A percentile compares a stretch with the other conserved stretches of the same genome.
These are phyloP conservation scores for Pantherophis guttatus DNA, from an alignment of 2,113 vertebrate genomes.

Conservation along the genomic window DNA sequence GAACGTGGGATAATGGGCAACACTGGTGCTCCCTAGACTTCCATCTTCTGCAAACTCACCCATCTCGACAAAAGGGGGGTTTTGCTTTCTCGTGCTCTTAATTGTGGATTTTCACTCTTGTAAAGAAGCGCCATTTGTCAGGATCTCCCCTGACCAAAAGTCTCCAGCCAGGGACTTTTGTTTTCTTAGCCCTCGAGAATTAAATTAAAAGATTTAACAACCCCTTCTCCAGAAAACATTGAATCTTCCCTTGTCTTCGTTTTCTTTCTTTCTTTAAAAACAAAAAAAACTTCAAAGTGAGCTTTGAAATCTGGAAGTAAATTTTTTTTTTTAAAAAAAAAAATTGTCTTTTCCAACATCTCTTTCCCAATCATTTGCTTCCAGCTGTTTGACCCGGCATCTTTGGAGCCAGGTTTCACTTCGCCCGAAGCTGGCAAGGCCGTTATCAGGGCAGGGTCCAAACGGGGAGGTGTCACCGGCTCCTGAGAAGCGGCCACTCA, in stretches of 20 bases:
- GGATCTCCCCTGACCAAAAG: neutral
- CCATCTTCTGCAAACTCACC: neutral
- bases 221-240: neutral
- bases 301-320: no score
- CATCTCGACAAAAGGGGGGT: neutral
- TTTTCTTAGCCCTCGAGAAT: neutral
- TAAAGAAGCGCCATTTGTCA: neutral
- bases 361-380: no score
- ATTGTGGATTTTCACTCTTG: neutral
- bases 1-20: neutral
- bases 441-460: neutral
- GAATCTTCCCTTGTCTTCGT: neutral
- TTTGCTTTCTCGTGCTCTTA: neutral
- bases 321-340: no score
- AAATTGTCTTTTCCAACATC: neutral
- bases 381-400: neutral
- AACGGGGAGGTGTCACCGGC: neutral
- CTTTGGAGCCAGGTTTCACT: neutral
- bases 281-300: neutral
- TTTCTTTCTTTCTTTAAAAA: no score
- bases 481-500: neutral
- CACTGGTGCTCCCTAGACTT: neutral
- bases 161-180: neutral
- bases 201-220: neutral
- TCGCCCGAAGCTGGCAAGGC: neutral